Percentiles rank a stretch among this genome's conserved stretches.
These are phyloP conservation scores for Leptinotarsa rubiginosa DNA, from an alignment of 2,888 invertebrate genomes.

Conservation along the genomic window DNA sequence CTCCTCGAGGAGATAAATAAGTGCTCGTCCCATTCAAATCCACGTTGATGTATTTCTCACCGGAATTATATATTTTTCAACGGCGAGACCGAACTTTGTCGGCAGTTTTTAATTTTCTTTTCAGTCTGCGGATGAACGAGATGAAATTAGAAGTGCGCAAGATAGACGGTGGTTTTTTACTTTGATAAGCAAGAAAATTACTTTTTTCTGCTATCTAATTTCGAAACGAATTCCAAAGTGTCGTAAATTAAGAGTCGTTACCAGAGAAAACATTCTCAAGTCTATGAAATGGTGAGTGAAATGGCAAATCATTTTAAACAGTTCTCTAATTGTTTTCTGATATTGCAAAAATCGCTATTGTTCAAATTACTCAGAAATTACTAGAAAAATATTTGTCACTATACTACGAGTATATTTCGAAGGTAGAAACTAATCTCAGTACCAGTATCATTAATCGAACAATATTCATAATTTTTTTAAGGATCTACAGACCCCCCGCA, in stretches of 20 bases:
- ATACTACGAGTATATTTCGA: too few species aligned
- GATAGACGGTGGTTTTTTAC: constrained; percentile 28
- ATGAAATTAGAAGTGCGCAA: constrained; percentile 33
- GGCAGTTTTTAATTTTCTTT: constrained; percentile 44
- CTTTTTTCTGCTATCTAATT: constrained; percentile 6
- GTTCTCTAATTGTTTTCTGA: too few species aligned
- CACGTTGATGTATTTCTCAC: constrained; percentile 37
- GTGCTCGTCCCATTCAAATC: constrained; percentile 35
- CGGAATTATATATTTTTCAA: constrained; percentile 41
- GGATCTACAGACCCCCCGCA: too few species aligned
- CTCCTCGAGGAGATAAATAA: constrained; percentile 41
- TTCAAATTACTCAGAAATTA: too few species aligned
- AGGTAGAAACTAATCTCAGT: too few species aligned
- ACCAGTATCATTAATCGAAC: too few species aligned
- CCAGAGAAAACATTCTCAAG: background rate
- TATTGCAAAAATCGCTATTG: too few species aligned
- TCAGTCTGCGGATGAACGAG: constrained; percentile 28
- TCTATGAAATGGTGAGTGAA: background rate
- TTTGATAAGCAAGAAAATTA: constrained; percentile 34
- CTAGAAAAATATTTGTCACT: too few species aligned
- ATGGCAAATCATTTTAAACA: too few species aligned
- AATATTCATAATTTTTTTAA: too few species aligned
- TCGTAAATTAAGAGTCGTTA: background rate
- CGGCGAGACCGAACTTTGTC: constrained; percentile 32
- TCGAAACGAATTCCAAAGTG: background rate